phyloP scores from a whole-genome alignment of 2,113 vertebrate species.

The Aldabrachelys gigantea region DNA sequence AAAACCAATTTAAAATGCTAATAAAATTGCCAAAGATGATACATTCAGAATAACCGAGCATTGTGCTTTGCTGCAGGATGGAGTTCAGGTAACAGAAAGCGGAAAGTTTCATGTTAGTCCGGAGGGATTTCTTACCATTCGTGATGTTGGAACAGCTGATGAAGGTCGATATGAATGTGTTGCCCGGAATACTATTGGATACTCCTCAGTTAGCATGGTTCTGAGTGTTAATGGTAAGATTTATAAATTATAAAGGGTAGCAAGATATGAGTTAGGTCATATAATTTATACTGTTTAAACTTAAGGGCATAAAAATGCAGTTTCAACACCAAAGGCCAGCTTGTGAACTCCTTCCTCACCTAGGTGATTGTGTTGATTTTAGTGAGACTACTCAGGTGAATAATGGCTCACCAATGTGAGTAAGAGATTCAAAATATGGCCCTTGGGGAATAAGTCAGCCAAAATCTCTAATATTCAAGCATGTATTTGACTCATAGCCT shows the following conservation, averaged over 20 bases:
- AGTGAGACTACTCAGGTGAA: neutral
- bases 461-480: neutral
- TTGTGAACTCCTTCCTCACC: neutral
- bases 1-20: neutral
- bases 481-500: neutral
- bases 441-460: neutral
- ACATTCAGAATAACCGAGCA: neutral
- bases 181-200: slow-evolving; percentile 93
- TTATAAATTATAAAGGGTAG: neutral
- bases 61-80: slow-evolving; percentile 83
- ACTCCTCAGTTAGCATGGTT: slow-evolving; percentile 92
- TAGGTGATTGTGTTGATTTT: rapidly evolving
- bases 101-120: slow-evolving; percentile 95
- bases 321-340: neutral
- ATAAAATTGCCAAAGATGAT: rapidly evolving
- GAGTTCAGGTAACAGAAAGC: slow-evolving; percentile 97
- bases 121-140: slow-evolving; percentile 92
- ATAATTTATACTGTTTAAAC: neutral
- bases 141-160: slow-evolving; percentile 91
- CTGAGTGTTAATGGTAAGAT: slow-evolving; percentile 91
- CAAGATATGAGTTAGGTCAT: neutral
- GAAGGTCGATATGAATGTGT: slow-evolving; percentile 94
- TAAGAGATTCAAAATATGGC: neutral
- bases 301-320: neutral
- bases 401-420: neutral